Evolutionary conservation across 2,113 vertebrate genomes (phyloP).

Genomic region (Copsychus sechellarum): DNA sequence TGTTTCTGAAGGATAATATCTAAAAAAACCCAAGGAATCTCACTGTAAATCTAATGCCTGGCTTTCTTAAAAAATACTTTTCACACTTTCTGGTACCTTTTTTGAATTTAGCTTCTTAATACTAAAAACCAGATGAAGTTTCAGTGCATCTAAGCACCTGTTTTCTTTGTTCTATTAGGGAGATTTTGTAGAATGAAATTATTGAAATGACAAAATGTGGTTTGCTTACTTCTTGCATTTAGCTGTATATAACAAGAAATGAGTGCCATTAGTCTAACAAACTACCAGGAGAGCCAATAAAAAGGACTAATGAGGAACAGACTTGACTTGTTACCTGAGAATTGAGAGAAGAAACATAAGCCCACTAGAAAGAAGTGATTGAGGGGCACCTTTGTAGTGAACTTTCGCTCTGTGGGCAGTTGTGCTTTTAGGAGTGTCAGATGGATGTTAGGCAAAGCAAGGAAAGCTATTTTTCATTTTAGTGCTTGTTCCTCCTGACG

Average conservation of each 20-base stretch:
- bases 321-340: background rate
- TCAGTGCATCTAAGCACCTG: background rate
- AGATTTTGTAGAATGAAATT: background rate
- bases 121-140: background rate
- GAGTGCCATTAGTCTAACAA: background rate
- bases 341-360: background rate
- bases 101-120: background rate
- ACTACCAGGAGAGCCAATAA: background rate
- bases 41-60: background rate
- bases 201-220: background rate
- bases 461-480: background rate
- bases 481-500: background rate
- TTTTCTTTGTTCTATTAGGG: background rate
- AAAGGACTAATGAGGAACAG: background rate
- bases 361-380: background rate
- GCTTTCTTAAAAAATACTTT: background rate
- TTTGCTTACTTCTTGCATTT: background rate
- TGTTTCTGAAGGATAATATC: background rate
- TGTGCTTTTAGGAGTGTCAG: background rate
- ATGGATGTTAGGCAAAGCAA: background rate
- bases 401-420: background rate
- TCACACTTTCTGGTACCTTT: background rate
- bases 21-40: background rate
- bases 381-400: rapidly evolving
- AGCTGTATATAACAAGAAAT: background rate